These are phyloP conservation scores for Saccostrea cuccullata DNA, from an alignment of 1,140 invertebrate genomes.

Conservation along the genomic window DNA sequence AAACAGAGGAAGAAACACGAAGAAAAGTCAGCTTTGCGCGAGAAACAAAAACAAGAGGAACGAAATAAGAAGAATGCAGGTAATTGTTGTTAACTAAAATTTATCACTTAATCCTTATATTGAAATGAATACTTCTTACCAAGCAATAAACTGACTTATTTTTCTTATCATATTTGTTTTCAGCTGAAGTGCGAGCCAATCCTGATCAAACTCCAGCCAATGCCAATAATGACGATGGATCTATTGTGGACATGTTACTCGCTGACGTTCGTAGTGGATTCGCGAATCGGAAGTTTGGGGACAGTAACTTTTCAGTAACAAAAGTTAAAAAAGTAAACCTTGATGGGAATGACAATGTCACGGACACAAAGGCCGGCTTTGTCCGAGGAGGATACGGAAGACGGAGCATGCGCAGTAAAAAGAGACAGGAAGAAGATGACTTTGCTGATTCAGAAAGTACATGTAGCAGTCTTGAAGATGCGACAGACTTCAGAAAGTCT, in stretches of 20 bases:
- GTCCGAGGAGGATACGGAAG: constrained; percentile 66
- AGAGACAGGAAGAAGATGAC: constrained; percentile 45
- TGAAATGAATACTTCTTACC: not conserved
- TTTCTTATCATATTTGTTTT: not conserved
- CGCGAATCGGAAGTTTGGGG: constrained; percentile 65
- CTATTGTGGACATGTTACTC: constrained; percentile 72
- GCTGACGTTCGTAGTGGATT: constrained; percentile 74
- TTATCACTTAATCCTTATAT: not conserved
- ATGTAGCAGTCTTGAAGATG: constrained; percentile 62
- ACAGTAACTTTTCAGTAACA: constrained; percentile 70
- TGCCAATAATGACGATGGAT: constrained; percentile 59
- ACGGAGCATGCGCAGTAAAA: constrained; percentile 63
- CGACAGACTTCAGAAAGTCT: constrained; percentile 37
- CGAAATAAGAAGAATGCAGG: constrained; percentile 56
- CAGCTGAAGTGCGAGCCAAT: constrained; percentile 16
- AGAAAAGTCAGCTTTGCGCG: constrained; percentile 69
- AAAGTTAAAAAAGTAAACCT: constrained; percentile 72
- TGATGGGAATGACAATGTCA: constrained; percentile 53
- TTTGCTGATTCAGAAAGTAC: constrained; percentile 60
- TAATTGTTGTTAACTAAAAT: constrained; percentile 38
- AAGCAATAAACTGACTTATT: not conserved
- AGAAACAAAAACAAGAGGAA: constrained; percentile 63
- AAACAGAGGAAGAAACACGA: constrained; percentile 68
- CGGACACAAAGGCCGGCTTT: constrained; percentile 57
- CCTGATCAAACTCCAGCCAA: constrained; percentile 42